These are phyloP conservation scores for Ashinkailepas kermadecensis DNA, from an alignment of 2,888 invertebrate genomes.

Conservation along the genomic window DNA sequence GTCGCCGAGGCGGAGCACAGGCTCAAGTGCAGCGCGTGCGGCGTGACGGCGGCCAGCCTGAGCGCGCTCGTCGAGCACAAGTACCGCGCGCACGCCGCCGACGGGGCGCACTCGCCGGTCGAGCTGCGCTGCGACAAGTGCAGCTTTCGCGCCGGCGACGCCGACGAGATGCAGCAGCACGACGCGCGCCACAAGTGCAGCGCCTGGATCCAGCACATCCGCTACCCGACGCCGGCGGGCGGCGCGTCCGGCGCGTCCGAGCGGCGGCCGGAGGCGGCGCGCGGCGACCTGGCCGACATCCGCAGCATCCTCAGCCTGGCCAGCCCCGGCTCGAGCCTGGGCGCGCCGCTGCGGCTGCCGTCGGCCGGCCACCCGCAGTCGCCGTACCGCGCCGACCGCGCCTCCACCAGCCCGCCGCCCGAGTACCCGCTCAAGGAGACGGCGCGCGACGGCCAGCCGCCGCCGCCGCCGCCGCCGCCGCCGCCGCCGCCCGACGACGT, in stretches of 20 bases:
- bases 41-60: constrained; percentile 63
- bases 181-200: constrained; percentile 22
- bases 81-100: constrained; percentile 51
- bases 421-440: constrained; percentile 41
- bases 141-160: constrained; percentile 27
- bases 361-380: constrained; percentile 35
- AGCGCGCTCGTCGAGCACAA: constrained; percentile 63
- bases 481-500: constrained; percentile 20
- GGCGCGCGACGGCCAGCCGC: constrained; percentile 38
- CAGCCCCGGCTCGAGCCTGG: constrained; percentile 41
- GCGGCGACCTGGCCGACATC: constrained; percentile 73
- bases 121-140: constrained; percentile 35
- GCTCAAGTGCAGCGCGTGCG: constrained; percentile 64
- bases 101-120: constrained; percentile 44
- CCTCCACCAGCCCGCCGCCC: constrained; percentile 38
- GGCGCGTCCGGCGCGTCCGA: constrained; percentile 65
- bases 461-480: constrained; percentile 24
- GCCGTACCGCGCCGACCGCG: constrained; percentile 35
- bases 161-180: constrained; percentile 1
- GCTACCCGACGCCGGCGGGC: constrained; percentile 48
- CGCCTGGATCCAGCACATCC: constrained; percentile 3
- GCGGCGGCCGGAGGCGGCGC: constrained; percentile 59
- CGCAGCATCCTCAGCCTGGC: constrained; percentile 74
- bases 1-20: constrained; percentile 57
- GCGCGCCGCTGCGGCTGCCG: constrained; percentile 22